A percentile compares a stretch with the other conserved stretches of the same genome.
phyloP scores from a whole-genome alignment of 2,888 invertebrate species.

The Drosophila antonietae region DNA sequence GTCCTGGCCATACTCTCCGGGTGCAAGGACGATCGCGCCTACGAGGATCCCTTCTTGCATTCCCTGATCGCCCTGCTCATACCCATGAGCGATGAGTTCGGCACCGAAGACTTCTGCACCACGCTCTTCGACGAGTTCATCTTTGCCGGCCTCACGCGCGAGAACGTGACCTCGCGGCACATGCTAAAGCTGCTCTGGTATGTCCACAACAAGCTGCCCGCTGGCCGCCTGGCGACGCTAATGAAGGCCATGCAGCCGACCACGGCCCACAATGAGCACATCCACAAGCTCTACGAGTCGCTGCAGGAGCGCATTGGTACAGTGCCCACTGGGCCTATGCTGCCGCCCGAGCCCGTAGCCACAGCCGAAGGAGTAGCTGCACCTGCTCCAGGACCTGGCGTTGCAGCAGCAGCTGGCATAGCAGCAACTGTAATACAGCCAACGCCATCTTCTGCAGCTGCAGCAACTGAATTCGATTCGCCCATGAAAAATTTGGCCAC shows the following conservation, averaged over 20 bases:
- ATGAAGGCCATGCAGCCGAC: conserved; percentile 86
- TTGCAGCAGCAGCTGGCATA: conserved; percentile 66
- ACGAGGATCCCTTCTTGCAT: conserved; percentile 97
- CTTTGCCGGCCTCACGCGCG: conserved; percentile 93
- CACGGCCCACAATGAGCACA: conserved; percentile 93
- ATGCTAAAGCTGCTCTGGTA: conserved; percentile 96
- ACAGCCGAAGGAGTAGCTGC: conserved; percentile 86
- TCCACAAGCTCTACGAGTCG: conserved; percentile 91
- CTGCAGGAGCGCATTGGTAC: conserved; percentile 91
- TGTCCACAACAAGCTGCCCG: conserved; percentile 91
- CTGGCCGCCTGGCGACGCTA: conserved; percentile 85
- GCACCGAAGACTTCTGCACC: conserved; percentile 97
- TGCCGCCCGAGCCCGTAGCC: conserved; percentile 86
- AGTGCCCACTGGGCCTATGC: conserved; percentile 85
- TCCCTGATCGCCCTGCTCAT: conserved; percentile 92
- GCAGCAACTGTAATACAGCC: background rate
- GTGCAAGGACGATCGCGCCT: conserved; percentile 96
- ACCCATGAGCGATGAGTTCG: conserved; percentile 95
- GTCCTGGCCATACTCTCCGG: conserved; percentile 95
- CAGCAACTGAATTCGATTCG: conserved; percentile 90
- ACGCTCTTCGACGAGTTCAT: conserved; percentile 98
- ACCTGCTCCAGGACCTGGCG: background rate
- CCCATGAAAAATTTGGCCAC: conserved; percentile 94
- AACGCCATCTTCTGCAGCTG: background rate
- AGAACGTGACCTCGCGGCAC: conserved; percentile 94